These are phyloP conservation scores for Oreonectes daqikongensis DNA, from an alignment of 2,797 vertebrate genomes.

Conservation along the genomic window DNA sequence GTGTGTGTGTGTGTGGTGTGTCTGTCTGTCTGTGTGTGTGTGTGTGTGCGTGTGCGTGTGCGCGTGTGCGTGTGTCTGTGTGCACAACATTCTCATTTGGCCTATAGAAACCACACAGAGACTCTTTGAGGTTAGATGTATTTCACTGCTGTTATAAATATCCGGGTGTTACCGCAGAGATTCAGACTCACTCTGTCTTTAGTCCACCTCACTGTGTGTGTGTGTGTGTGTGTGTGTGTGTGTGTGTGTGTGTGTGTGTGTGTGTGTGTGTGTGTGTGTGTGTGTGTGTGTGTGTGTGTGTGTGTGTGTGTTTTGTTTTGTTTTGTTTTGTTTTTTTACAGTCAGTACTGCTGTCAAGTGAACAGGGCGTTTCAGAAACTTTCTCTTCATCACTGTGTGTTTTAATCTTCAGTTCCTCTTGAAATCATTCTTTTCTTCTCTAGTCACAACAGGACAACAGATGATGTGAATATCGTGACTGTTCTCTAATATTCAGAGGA, in stretches of 20 bases:
- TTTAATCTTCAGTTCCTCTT: background rate
- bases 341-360: too few relatives aligned
- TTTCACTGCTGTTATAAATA: conserved; percentile 63
- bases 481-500: background rate
- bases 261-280: too few relatives aligned
- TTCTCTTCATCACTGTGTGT: conserved; percentile 14
- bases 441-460: conserved; percentile 20
- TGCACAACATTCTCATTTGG: background rate
- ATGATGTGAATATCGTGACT: background rate
- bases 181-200: conserved; percentile 50
- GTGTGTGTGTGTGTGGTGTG: too few relatives aligned
- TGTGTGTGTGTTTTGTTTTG: too few relatives aligned
- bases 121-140: conserved; percentile 30
- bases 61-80: background rate
- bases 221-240: background rate
- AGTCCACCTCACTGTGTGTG: background rate
- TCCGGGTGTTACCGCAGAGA: conserved; percentile 28
- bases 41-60: background rate
- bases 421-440: background rate
- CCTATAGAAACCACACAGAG: conserved; percentile 33
- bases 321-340: too few relatives aligned
- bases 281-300: too few relatives aligned
- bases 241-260: background rate
- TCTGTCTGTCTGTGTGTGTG: background rate
- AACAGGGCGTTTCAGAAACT: background rate